phyloP scores from a whole-genome alignment of 2,888 invertebrate species.

The Pseudolycoriella hygida region DNA sequence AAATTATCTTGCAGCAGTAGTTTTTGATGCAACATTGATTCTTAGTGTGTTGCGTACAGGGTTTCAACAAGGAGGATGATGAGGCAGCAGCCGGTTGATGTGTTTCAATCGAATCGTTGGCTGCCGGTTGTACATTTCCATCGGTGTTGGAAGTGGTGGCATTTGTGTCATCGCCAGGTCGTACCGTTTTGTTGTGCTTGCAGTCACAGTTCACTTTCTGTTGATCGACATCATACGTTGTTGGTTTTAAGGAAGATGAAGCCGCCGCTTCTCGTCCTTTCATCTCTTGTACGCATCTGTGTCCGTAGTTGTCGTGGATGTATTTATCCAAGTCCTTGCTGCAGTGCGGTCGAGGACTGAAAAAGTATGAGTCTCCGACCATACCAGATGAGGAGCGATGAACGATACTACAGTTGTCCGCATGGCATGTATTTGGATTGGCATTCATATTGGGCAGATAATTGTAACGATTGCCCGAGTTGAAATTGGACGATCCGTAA shows the following conservation, averaged over 20 bases:
- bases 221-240: not conserved
- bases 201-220: not conserved
- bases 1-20: conserved; percentile 8
- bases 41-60: conserved; percentile 8
- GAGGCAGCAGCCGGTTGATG: not conserved
- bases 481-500: conserved; percentile 3
- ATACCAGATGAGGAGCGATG: not conserved
- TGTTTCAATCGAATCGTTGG: not conserved
- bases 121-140: not conserved
- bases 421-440: conserved; percentile 3
- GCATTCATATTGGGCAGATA: not conserved
- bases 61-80: not conserved
- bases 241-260: not conserved
- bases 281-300: conserved; percentile 2
- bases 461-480: not conserved
- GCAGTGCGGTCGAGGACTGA: conserved; percentile 3
- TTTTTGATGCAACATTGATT: conserved; percentile 10
- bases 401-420: conserved; percentile 4
- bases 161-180: not conserved
- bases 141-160: not conserved
- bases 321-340: conserved; percentile 3
- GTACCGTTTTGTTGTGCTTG: not conserved
- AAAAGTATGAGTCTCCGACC: not conserved
- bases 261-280: conserved; percentile 2
- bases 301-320: not conserved